A percentile compares a stretch with the other conserved stretches of the same genome.
Evolutionary conservation across 2,888 invertebrate genomes (phyloP).

Genomic region (Platycnemis pennipes): DNA sequence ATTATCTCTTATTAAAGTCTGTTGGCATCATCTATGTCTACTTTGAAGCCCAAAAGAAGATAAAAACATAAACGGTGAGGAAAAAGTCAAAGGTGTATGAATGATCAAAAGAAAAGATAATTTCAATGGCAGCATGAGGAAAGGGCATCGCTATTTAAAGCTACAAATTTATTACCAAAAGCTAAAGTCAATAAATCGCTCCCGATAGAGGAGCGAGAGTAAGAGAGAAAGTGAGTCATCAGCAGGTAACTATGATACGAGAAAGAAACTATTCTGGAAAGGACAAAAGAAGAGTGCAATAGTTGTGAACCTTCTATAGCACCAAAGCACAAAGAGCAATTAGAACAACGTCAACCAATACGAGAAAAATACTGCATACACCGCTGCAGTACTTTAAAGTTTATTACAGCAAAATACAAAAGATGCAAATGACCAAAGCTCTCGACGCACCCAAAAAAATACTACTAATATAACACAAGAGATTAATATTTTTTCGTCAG

Average conservation of each 20-base stretch:
- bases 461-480: too few species aligned
- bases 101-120: not conserved
- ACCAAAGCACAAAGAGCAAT: not conserved
- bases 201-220: not conserved
- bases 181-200: not conserved
- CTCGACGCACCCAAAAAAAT: too few species aligned
- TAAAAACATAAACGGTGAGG: not conserved
- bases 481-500: too few species aligned
- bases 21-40: not conserved
- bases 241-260: not conserved
- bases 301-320: not conserved
- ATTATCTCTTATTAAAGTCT: not conserved
- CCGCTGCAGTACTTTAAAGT: not conserved
- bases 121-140: not conserved
- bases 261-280: not conserved
- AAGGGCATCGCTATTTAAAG: not conserved
- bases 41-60: not conserved
- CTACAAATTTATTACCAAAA: conserved; percentile 4
- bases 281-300: not conserved
- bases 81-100: not conserved
- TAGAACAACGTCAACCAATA: not conserved
- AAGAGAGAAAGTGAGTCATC: conserved; percentile 30
- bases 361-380: not conserved
- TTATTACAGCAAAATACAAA: too few species aligned
- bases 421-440: too few species aligned